Conservation (phyloP, 2,888 invertebrate genomes). For the Synergus laeviventris region DNA sequence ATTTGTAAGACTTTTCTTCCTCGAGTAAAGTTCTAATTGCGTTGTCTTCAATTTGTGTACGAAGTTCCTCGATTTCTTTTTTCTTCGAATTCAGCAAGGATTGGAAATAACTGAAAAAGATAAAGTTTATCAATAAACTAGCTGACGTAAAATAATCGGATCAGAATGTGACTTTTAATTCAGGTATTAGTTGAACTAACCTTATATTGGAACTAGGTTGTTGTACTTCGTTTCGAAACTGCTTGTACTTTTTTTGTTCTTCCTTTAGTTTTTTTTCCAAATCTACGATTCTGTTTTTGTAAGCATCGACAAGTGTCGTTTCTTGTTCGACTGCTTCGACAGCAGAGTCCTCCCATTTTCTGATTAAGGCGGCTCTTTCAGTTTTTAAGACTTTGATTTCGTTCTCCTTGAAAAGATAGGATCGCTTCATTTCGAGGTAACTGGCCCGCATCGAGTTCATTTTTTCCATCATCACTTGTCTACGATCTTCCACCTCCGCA, state of each 20-base stretch:
- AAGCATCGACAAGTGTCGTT: slow-evolving; percentile 59
- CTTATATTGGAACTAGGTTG: slow-evolving; percentile 47
- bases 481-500: slow-evolving; percentile 70
- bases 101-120: slow-evolving; percentile 64
- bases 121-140: slow-evolving; percentile 35
- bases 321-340: slow-evolving; percentile 57
- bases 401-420: slow-evolving; percentile 55
- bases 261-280: slow-evolving; percentile 62
- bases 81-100: slow-evolving; percentile 53
- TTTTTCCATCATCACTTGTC: slow-evolving; percentile 58
- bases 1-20: slow-evolving; percentile 47
- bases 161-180: background rate
- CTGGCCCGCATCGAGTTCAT: slow-evolving; percentile 60
- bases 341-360: slow-evolving; percentile 61
- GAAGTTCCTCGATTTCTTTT: slow-evolving; percentile 63
- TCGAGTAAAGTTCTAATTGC: slow-evolving; percentile 56
- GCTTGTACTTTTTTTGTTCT: slow-evolving; percentile 54
- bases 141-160: background rate
- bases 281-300: slow-evolving; percentile 61
- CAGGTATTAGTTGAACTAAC: slow-evolving; percentile 40
- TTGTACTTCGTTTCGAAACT: slow-evolving; percentile 36
- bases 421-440: slow-evolving; percentile 60
- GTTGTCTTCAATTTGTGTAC: slow-evolving; percentile 61
- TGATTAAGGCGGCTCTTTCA: slow-evolving; percentile 57
- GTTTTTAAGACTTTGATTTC: slow-evolving; percentile 61